These are phyloP conservation scores for Caenorhabditis zanzibari DNA, from an alignment of 2,888 invertebrate genomes.

Conservation along the genomic window DNA sequence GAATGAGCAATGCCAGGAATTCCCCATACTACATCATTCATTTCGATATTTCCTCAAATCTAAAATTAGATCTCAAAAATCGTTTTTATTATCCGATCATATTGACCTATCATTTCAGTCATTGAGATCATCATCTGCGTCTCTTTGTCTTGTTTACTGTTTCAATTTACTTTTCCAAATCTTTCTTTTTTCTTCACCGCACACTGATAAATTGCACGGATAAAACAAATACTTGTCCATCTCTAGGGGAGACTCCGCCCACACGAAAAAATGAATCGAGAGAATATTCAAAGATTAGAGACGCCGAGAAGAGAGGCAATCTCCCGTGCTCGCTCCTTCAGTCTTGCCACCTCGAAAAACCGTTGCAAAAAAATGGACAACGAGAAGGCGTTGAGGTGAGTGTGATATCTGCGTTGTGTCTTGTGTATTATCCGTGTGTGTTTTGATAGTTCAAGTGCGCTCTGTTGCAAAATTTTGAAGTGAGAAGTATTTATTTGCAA, in stretches of 20 bases:
- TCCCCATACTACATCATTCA: not conserved
- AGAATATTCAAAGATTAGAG: constrained; percentile 36
- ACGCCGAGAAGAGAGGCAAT: constrained; percentile 54
- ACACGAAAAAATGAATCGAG: constrained; percentile 39
- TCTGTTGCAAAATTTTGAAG: not conserved
- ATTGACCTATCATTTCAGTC: constrained; percentile 32
- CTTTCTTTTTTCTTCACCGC: constrained; percentile 10
- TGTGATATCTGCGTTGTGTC: constrained; percentile 29
- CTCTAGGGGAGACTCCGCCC: constrained; percentile 29
- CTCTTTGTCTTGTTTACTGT: constrained; percentile 15
- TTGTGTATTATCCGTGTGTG: constrained; percentile 2
- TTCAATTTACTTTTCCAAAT: constrained; percentile 40
- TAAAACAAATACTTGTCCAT: constrained; percentile 39
- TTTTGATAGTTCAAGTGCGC: constrained; percentile 9
- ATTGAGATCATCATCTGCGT: constrained; percentile 16
- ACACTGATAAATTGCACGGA: constrained; percentile 30
- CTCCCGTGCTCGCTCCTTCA: constrained; percentile 59
- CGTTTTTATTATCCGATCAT: constrained; percentile 26
- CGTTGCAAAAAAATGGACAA: constrained; percentile 63
- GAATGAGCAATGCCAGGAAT: constrained; percentile 19
- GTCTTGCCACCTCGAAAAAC: constrained; percentile 62
- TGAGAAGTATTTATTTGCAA: not conserved
- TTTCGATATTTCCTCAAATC: not conserved
- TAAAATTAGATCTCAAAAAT: constrained; percentile 30
- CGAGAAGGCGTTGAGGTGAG: constrained; percentile 62